A percentile compares a stretch with the other conserved stretches of the same genome.
Conservation (phyloP, 2,113 vertebrate genomes). For the Chaenocephalus aceratus region DNA sequence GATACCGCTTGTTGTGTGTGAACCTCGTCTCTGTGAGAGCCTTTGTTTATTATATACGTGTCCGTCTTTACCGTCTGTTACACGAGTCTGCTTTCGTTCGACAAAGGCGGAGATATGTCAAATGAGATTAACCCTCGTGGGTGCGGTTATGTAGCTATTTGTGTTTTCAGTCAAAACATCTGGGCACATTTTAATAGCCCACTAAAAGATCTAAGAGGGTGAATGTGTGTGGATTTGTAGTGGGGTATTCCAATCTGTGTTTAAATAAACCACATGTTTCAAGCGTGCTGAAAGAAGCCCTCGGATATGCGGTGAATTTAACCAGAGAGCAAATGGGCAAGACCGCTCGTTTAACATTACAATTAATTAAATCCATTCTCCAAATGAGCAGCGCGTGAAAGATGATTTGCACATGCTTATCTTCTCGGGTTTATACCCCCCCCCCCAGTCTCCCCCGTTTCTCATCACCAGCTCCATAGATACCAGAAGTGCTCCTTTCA, state of each 20-base stretch:
- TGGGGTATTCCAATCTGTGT: conserved; percentile 51
- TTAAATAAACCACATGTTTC: conserved; percentile 64
- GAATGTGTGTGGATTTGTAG: conserved; percentile 46
- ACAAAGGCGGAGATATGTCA: conserved; percentile 64
- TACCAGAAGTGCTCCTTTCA: conserved; percentile 84
- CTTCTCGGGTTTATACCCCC: conserved; percentile 73
- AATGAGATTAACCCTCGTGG: conserved; percentile 46
- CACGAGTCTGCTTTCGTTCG: conserved; percentile 44
- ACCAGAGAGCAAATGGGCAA: conserved; percentile 61
- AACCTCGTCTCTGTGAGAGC: conserved; percentile 42
- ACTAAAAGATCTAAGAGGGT: conserved; percentile 37
- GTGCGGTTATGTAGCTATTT: conserved; percentile 31
- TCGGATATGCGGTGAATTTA: conserved; percentile 68
- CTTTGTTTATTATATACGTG: conserved; percentile 61
- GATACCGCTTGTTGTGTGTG: conserved; percentile 68
- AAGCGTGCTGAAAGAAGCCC: conserved; percentile 55
- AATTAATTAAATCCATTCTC: conserved; percentile 85
- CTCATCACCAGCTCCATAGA: conserved; percentile 81
- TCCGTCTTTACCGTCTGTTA: conserved; percentile 43
- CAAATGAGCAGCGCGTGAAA: conserved; percentile 82
- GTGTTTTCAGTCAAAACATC: conserved; percentile 53
- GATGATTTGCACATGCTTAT: conserved; percentile 84
- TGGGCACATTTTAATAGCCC: conserved; percentile 38
- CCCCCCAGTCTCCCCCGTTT: conserved; percentile 44
- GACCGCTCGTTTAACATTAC: conserved; percentile 81